Evolutionary conservation across 2,888 invertebrate species (phyloP), one percentile per base, ranked within the genome.

Genomic region (Cordylochernes scorpioides): DNA sequence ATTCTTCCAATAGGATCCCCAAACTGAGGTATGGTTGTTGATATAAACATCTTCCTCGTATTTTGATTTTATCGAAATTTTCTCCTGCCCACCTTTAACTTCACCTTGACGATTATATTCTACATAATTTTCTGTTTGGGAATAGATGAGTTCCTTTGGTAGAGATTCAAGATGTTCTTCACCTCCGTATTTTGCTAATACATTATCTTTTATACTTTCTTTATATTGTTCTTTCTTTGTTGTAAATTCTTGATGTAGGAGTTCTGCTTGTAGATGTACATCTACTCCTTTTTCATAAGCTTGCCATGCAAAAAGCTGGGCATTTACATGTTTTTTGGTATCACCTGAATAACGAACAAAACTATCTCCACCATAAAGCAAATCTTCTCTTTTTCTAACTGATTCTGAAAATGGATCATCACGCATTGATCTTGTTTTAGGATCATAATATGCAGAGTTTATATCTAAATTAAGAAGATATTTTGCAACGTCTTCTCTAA

Each of bases 401-500:
- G n/a, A n/a, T n/a, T n/a, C n/a, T n/a, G n/a, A n/a, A n/a, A n/a
- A 71, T 0, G 88, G 88, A 58, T 88, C 82, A 44, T 91, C 91
- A 39, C 97, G 68, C 97, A 97, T 97, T 0, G 94, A 82, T 33
- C 97, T 63, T 0, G 94, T 91, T 59, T 97, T 97, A 0, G 97
- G 97, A 57, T 97, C 97, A 53, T 97, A 97, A 58, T 88, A 91
- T 0, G 97, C 94, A 0, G 91, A 94, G 51, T 86, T 82, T 0
- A 80, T 77, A 59, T 94, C 88, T 46, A 97, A 59, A 53, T 97
- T 99, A 32, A 86, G 62, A 38, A 99, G 55, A 54, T 99, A 99
- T 45, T 99, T 99, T 0, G 97, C 97, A 0, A 91, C 94, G 53
- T 99, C 97, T 56, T 99, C 97, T 44, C 97, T 64, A 43, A 99